Evolutionary conservation across 2,113 vertebrate genomes (phyloP), one percentile per base, ranked within the genome.

Genomic region (Oreochromis tanganicae): DNA sequence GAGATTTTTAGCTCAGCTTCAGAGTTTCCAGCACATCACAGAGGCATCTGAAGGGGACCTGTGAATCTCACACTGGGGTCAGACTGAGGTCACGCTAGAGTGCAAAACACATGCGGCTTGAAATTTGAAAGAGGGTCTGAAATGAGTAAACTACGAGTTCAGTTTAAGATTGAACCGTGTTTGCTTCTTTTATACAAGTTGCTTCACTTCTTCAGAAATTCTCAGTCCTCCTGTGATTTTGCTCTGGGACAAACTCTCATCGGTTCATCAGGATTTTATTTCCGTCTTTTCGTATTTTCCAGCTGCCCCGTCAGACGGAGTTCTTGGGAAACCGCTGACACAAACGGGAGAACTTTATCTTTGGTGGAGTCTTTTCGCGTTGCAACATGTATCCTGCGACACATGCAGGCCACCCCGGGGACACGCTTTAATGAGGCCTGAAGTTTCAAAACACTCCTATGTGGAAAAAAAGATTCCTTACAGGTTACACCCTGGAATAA

Each of bases 31-130:
- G 19, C 5, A n/a, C 17, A 29, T 21, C 34, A n/a, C n/a, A 5
- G 6, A 12, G 50, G 73, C n/a, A 82, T 84, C 63, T 87, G 38
- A 63, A 41, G 78, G 1, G 4, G 3, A 46, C 14, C 12, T 10
- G 54, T 63, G 75, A 84, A 55, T 3, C 34, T 83, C 68, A 56
- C 86, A 66, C 56, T 19, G 7, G 27, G 38, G 71, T 32, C 83
- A 81, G 32, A 52, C 52, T 14, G 10, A 52, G 73, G 57, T 83
- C 5, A 13, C 6, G 9, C 14, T 9, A 71, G 38, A 46, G 38
- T 43, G 16, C 13, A 73, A 9, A 73, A 73, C 46, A 46, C 66
- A 73, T 36, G 13, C 3, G 1, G 34, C 34, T 27, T 24, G 13
- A 43, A 24, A 24, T 29, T 80, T 8, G 32, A 54, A 54, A 54